These are phyloP conservation scores for Tipula vernalis DNA, from an alignment of 2,888 invertebrate genomes.

Conservation along the genomic window DNA sequence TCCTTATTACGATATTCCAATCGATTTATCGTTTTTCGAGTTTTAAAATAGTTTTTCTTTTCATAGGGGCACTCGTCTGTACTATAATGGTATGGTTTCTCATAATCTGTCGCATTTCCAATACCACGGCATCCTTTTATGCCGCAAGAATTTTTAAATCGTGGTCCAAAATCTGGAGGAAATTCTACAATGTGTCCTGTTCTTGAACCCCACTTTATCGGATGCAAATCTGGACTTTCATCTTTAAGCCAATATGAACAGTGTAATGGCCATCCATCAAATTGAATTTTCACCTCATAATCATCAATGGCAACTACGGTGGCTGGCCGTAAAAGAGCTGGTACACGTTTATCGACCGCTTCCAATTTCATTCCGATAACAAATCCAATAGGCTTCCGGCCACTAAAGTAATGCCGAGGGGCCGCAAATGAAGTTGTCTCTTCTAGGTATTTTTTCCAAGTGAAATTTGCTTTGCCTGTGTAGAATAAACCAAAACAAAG, in stretches of 20 bases:
- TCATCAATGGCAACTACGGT: conserved; percentile 63
- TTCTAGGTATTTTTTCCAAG: conserved; percentile 73
- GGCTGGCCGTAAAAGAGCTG: conserved; percentile 74
- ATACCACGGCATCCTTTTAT: conserved; percentile 69
- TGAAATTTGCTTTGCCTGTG: conserved; percentile 57
- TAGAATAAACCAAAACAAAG: conserved; percentile 26
- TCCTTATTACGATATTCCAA: neutral
- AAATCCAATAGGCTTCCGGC: conserved; percentile 65
- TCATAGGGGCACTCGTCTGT: conserved; percentile 68
- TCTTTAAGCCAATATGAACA: conserved; percentile 85
- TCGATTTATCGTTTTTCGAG: neutral
- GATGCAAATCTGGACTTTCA: conserved; percentile 81
- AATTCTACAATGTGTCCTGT: conserved; percentile 78
- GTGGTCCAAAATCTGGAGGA: conserved; percentile 42
- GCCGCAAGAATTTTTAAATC: neutral
- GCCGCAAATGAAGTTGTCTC: conserved; percentile 63
- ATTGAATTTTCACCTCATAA: conserved; percentile 64
- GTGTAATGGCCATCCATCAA: conserved; percentile 79
- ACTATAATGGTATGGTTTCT: conserved; percentile 56
- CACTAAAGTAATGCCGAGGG: conserved; percentile 69
- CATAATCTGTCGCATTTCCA: conserved; percentile 74
- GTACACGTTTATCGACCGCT: conserved; percentile 72
- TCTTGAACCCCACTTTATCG: conserved; percentile 81
- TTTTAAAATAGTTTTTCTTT: conserved; percentile 28
- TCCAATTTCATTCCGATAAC: conserved; percentile 77